phyloP scores from a whole-genome alignment of 2,797 vertebrate genomes.

The Enteromius thamalakanensis region DNA sequence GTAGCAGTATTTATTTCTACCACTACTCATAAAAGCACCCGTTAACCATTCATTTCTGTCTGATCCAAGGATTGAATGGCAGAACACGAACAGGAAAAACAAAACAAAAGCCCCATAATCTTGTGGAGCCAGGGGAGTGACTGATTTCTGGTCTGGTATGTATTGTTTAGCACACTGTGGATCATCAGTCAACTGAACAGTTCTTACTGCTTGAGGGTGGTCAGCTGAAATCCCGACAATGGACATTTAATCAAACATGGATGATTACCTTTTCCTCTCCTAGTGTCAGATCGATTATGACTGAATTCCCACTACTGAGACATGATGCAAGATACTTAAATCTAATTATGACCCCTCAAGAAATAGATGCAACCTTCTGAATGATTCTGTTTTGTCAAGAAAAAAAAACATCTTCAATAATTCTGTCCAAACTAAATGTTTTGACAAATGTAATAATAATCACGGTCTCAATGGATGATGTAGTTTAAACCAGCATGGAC shows the following conservation, averaged over 20 bases:
- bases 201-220: not conserved
- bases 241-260: not conserved
- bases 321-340: not conserved
- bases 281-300: not conserved
- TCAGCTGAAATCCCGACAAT: not conserved
- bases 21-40: slow-evolving; percentile 72
- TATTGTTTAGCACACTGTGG: slow-evolving; percentile 61
- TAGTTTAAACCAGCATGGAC: not conserved
- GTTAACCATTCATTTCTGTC: slow-evolving; percentile 69
- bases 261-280: slow-evolving; percentile 15
- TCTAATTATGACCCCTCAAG: not conserved
- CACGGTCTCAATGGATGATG: not conserved
- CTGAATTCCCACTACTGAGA: not conserved
- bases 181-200: slow-evolving; percentile 67
- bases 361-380: not conserved
- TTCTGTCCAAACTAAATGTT: not conserved
- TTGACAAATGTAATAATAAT: not conserved
- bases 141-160: slow-evolving; percentile 66
- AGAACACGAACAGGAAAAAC: slow-evolving; percentile 66
- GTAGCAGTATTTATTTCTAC: slow-evolving; percentile 72
- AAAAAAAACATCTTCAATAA: not conserved
- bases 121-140: slow-evolving; percentile 63
- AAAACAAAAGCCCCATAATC: slow-evolving; percentile 59
- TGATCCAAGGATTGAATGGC: slow-evolving; percentile 73
- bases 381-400: not conserved